Evolutionary conservation across 1,140 invertebrate genomes (phyloP).

Genomic region (Halictus rubicundus): DNA sequence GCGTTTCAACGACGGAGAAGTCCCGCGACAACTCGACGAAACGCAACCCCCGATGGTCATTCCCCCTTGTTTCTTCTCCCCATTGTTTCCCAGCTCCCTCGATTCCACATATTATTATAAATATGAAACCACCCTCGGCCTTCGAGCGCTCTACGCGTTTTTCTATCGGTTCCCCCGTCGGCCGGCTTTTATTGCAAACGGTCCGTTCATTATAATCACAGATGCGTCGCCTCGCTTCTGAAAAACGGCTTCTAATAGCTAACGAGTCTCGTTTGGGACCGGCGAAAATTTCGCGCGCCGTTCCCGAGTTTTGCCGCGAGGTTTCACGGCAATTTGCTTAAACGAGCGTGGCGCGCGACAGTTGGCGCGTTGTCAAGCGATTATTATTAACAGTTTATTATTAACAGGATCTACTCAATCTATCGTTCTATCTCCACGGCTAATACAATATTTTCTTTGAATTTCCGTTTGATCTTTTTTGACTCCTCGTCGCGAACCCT

Average conservation of each 20-base stretch:
- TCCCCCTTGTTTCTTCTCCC: neutral
- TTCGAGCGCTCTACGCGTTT: too few species aligned
- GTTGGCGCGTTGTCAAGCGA: constrained; percentile 68
- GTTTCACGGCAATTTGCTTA: neutral
- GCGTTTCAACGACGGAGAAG: neutral
- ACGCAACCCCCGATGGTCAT: neutral
- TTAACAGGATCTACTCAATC: too few species aligned
- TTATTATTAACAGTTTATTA: constrained; percentile 71
- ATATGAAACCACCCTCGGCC: too few species aligned
- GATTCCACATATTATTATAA: neutral
- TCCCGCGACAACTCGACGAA: too few species aligned
- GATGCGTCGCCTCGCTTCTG: too few species aligned
- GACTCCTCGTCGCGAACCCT: too few species aligned
- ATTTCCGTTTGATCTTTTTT: too few species aligned
- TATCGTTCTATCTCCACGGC: too few species aligned
- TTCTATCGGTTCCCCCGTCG: too few species aligned
- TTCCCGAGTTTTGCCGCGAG: neutral
- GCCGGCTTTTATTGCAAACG: too few species aligned
- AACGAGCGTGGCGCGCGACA: constrained; percentile 9
- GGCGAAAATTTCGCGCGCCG: neutral
- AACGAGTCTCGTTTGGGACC: constrained; percentile 9
- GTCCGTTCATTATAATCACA: too few species aligned
- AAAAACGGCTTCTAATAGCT: neutral
- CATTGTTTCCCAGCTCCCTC: neutral
- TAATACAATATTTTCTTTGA: too few species aligned